A percentile compares a stretch with the other conserved stretches of the same genome.
Evolutionary conservation across 2,888 invertebrate species (phyloP).

Genomic region (Argyresthia goedartella): DNA sequence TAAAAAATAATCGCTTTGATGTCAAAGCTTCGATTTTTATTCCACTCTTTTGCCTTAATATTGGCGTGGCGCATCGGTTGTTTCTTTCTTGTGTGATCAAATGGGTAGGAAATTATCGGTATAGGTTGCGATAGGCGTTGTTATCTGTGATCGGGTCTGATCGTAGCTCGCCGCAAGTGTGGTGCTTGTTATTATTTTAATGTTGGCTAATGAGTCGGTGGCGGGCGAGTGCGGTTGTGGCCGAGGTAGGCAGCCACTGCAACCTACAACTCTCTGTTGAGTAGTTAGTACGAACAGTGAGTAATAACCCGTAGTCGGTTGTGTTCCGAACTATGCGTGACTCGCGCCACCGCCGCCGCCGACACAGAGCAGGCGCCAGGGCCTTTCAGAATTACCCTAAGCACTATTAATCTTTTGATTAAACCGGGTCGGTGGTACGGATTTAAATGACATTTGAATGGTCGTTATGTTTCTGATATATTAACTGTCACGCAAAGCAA

Average conservation of each 20-base stretch:
- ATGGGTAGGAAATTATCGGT: neutral
- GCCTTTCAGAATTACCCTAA: conserved; percentile 42
- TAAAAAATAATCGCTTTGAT: conserved; percentile 35
- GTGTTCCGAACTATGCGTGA: conserved; percentile 41
- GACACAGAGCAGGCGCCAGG: conserved; percentile 29
- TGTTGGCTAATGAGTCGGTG: conserved; percentile 42
- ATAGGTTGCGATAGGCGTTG: conserved; percentile 13
- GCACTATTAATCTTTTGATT: conserved; percentile 42
- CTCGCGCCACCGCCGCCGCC: conserved; percentile 24
- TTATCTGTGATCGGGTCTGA: conserved; percentile 23
- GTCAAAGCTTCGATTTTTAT: conserved; percentile 17
- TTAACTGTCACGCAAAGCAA: conserved; percentile 9
- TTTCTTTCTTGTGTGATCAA: neutral
- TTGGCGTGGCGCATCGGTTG: neutral
- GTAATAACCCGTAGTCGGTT: conserved; percentile 37
- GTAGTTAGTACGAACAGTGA: conserved; percentile 14
- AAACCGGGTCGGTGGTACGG: conserved; percentile 35
- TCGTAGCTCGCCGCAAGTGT: conserved; percentile 21
- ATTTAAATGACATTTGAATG: conserved; percentile 37
- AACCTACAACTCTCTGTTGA: too few species aligned
- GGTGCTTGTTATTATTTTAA: conserved; percentile 44
- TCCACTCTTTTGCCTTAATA: conserved; percentile 1
- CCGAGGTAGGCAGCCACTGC: conserved; percentile 12
- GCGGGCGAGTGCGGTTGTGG: conserved; percentile 43
- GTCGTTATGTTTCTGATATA: conserved; percentile 13